A percentile compares a stretch with the other conserved stretches of the same genome.
Evolutionary conservation across 1,140 invertebrate genomes (phyloP).

Genomic region (Latrodectus geometricus): DNA sequence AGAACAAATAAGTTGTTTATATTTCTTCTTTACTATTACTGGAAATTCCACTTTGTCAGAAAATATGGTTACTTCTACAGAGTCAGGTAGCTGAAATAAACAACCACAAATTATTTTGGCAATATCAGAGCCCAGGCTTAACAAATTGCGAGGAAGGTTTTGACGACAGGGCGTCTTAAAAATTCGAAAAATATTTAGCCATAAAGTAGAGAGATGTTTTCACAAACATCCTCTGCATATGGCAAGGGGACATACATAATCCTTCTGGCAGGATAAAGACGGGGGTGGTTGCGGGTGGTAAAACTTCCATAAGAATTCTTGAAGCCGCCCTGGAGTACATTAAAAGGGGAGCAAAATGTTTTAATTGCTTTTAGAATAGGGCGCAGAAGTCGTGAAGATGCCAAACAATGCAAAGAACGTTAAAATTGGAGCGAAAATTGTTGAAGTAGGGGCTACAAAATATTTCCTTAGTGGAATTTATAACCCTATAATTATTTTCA

Average conservation of each 20-base stretch:
- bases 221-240: not conserved
- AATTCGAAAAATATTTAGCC: constrained; percentile 45
- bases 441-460: no score
- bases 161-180: constrained; percentile 10
- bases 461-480: no score
- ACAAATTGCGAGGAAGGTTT: not conserved
- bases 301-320: constrained; percentile 4
- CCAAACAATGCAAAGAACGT: constrained; percentile 23
- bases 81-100: no score
- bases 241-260: not conserved
- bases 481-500: no score
- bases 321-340: not conserved
- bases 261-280: not conserved
- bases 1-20: no score
- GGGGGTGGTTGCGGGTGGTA: not conserved
- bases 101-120: no score
- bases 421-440: not conserved
- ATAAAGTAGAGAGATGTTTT: constrained; percentile 36
- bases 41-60: no score
- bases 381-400: not conserved
- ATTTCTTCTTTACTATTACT: no score
- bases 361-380: constrained; percentile 31
- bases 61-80: no score
- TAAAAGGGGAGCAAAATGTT: constrained; percentile 14
- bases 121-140: not conserved